These are phyloP conservation scores for Oscheius sp. DNA, from an alignment of 1,140 invertebrate species.

Conservation along the genomic window DNA sequence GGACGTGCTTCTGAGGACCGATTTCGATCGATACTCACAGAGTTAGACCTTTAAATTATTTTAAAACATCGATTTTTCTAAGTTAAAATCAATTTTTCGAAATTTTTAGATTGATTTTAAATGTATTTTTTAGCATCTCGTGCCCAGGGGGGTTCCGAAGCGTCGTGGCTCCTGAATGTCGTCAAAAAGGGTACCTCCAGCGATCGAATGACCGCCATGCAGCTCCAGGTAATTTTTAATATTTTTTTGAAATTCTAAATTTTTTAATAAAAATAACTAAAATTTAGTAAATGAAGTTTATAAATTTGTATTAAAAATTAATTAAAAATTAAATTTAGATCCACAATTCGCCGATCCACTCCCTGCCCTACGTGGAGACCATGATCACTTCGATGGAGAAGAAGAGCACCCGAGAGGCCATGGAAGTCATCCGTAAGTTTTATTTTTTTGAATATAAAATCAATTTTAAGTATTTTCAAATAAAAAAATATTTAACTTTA, in stretches of 20 bases:
- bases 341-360: conserved; percentile 67
- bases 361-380: conserved; percentile 71
- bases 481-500: no score
- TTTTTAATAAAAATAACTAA: background rate
- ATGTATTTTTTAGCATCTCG: background rate
- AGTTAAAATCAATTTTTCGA: no score
- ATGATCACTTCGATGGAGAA: conserved; percentile 77
- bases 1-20: background rate
- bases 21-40: background rate
- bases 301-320: background rate
- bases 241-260: background rate
- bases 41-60: conserved; percentile 3
- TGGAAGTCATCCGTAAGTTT: conserved; percentile 67
- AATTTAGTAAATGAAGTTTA: background rate
- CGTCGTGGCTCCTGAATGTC: conserved; percentile 24
- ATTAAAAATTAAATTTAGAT: conserved; percentile 1
- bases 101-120: background rate
- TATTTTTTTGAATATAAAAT: conserved; percentile 23
- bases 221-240: conserved; percentile 68
- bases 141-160: conserved; percentile 22
- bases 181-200: conserved; percentile 19
- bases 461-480: conserved; percentile 21
- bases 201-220: conserved; percentile 81
- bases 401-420: conserved; percentile 76
- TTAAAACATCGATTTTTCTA: no score